A percentile compares a stretch with the other conserved stretches of the same genome.
phyloP scores from a whole-genome alignment of 2,797 vertebrate species.

The Chromobotia macracanthus region DNA sequence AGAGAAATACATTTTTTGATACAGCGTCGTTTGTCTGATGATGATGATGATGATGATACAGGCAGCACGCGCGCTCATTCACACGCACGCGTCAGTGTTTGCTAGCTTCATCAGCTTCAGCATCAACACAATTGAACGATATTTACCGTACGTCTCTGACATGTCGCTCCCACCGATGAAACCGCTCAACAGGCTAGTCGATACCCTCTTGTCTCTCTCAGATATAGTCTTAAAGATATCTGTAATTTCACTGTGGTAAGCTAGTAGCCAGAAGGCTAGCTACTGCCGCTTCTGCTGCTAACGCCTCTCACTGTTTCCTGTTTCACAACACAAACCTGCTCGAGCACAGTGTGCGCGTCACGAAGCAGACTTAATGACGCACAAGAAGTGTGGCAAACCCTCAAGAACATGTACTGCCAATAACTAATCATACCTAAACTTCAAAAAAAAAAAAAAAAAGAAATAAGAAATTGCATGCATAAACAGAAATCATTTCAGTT shows the following conservation, averaged over 20 bases:
- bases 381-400: not conserved
- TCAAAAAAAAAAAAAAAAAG: no score
- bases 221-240: constrained; percentile 34
- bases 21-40: not conserved
- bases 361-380: constrained; percentile 52
- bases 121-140: constrained; percentile 19
- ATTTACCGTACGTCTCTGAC: constrained; percentile 85
- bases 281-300: constrained; percentile 57
- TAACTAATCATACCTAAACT: not conserved
- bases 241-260: constrained; percentile 12
- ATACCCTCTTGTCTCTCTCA: constrained; percentile 14
- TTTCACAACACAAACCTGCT: constrained; percentile 60
- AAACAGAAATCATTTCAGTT: no score
- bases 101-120: not conserved
- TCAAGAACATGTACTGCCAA: not conserved
- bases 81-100: not conserved
- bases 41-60: not conserved
- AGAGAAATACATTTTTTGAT: not conserved
- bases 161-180: constrained; percentile 73
- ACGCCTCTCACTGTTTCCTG: constrained; percentile 65
- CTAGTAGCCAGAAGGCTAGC: constrained; percentile 53
- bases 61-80: not conserved
- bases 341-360: not conserved
- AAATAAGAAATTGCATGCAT: no score
- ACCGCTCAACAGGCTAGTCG: constrained; percentile 44